A percentile compares a stretch with the other conserved stretches of the same genome.
Evolutionary conservation across 2,888 invertebrate species (phyloP).

Genomic region (Rhodophaea formosa): DNA sequence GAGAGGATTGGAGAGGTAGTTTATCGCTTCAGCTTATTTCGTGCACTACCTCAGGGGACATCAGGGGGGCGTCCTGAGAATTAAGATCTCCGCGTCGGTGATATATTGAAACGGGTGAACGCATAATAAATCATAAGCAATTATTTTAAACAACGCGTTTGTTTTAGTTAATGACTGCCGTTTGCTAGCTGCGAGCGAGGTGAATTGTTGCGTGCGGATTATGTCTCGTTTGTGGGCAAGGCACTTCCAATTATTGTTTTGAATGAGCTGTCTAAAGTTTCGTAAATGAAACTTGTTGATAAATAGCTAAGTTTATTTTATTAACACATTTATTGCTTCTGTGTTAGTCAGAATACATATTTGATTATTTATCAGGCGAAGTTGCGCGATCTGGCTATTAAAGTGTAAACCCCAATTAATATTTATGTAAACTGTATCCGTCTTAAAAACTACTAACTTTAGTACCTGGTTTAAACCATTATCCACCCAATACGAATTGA

Average conservation of each 20-base stretch:
- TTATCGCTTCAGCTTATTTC: conserved; percentile 25
- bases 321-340: too few species aligned
- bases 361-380: too few species aligned
- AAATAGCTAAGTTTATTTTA: neutral
- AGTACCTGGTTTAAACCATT: too few species aligned
- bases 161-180: conserved; percentile 45
- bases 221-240: conserved; percentile 18
- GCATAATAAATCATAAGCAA: conserved; percentile 63
- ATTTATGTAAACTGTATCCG: too few species aligned
- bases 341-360: too few species aligned
- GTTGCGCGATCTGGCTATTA: too few species aligned
- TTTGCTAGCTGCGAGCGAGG: conserved; percentile 16
- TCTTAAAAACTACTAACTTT: too few species aligned
- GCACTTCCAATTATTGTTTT: conserved; percentile 11
- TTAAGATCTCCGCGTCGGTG: conserved; percentile 57
- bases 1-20: too few species aligned
- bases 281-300: neutral
- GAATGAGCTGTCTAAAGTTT: neutral
- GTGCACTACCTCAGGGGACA: conserved; percentile 34
- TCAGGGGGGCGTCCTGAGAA: conserved; percentile 49
- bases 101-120: conserved; percentile 60
- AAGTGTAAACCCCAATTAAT: too few species aligned
- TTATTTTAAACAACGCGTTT: conserved; percentile 54
- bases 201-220: conserved; percentile 28
- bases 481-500: too few species aligned